Base-by-base conservation (phyloP, 1,140 invertebrate species). In the Drosophila bocqueti region DNA sequence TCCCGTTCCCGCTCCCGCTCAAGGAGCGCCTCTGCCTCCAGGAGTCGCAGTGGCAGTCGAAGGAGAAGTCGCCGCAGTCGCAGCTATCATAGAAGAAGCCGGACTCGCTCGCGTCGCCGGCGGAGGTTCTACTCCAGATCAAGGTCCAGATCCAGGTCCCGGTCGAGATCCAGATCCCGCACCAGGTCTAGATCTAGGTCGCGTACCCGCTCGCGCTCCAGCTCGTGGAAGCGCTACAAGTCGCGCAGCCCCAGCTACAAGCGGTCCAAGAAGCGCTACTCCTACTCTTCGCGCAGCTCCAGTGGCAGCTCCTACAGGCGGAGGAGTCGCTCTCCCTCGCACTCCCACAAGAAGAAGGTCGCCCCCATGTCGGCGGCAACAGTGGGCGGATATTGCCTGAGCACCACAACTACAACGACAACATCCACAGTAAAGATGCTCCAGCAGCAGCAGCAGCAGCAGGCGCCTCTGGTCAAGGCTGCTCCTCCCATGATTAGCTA, bases 231-330 rank as follows among this genome's bases (percentile, higher is more conserved):
- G 18, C 84, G 85, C 4, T 86, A 86, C 18, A 64, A 68, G 9
- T 72, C 81, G 11, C 84, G 81, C 11, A 87, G 84, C 55, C 84
- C 84, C 10, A 87, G 84, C 45, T 81, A 87, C 52, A 87, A 84
- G 92, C 92, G 57, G 66, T 91, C 68, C 79, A 93, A 46, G 72
- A 93, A 67, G 93, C 94, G 69, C 15, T 93, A 93, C 69, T 93
- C 93, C 5, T 84, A 78, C 60, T 93, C 93, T 36, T 93, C 93
- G 10, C 72, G 76, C 52, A 91, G 73, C 75, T 93, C 57, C 26
- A 91, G 80, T 84, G 85, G 15, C 36, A 90, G 86, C 52, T 66
- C 94, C 90, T 46, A 93, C 68, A 76, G 90, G 76, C 63, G 84
- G 55, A 75, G 93, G 62, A 65, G 76, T 42, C 79, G 71, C 18